phyloP scores from a whole-genome alignment of 2,113 vertebrate species.

The Smithornis capensis region DNA sequence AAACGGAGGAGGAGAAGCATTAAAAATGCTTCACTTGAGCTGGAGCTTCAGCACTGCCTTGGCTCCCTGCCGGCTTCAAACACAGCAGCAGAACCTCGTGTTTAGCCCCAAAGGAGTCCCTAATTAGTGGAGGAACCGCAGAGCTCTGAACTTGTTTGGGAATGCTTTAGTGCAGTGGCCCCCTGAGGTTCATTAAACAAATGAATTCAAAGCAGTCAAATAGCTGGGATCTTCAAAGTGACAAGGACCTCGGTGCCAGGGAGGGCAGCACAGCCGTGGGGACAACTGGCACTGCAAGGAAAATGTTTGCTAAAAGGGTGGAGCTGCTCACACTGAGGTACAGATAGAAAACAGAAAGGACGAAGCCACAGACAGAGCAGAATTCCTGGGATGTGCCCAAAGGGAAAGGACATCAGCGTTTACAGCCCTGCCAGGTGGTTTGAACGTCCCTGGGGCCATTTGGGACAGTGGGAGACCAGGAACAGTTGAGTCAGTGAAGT shows the following conservation, averaged over 20 bases:
- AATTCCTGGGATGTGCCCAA: not conserved
- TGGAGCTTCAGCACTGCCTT: not conserved
- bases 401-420: not conserved
- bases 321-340: rapidly evolving
- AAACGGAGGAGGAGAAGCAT: not conserved
- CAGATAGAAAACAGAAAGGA: rapidly evolving
- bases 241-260: not conserved
- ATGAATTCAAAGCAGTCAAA: constrained; percentile 5
- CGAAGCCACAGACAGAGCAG: rapidly evolving
- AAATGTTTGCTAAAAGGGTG: not conserved
- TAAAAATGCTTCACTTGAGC: not conserved
- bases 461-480: not conserved
- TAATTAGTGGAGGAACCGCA: constrained; percentile 50
- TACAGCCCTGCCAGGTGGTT: not conserved
- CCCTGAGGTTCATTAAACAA: constrained; percentile 53
- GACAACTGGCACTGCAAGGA: not conserved
- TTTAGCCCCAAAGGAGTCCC: constrained; percentile 25
- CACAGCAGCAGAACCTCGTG: not conserved
- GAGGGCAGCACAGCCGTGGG: not conserved
- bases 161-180: not conserved
- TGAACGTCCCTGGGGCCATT: not conserved
- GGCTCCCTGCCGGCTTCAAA: not conserved
- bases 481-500: not conserved
- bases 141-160: constrained; percentile 8
- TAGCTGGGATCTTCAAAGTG: constrained; percentile 32